These are phyloP conservation scores for Ailurus styani DNA, from an alignment of 2,113 vertebrate genomes.

Conservation along the genomic window DNA sequence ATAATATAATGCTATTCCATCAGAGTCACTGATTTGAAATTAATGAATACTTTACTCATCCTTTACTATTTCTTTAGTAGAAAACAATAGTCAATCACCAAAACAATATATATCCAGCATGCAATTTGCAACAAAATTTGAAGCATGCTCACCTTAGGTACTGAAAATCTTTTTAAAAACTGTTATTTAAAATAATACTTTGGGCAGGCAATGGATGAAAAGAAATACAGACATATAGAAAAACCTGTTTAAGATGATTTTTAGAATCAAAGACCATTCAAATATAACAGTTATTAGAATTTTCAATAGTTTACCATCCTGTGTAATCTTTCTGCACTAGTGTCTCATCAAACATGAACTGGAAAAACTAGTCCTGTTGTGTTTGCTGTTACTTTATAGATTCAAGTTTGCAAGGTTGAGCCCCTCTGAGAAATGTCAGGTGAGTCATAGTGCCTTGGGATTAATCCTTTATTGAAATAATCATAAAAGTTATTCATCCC, in stretches of 20 bases:
- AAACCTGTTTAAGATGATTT: not conserved
- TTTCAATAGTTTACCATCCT: not conserved
- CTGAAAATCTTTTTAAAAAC: not conserved
- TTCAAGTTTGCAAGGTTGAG: not conserved
- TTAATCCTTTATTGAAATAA: not conserved
- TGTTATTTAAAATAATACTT: not conserved
- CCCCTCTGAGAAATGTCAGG: not conserved
- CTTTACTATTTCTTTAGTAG: not conserved
- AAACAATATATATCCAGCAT: not conserved
- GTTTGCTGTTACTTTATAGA: not conserved
- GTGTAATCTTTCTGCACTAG: not conserved
- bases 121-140: not conserved
- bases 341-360: not conserved
- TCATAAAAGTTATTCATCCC: not conserved
- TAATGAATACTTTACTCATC: not conserved
- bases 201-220: not conserved
- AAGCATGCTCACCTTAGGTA: not conserved
- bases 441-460: not conserved
- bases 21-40: not conserved
- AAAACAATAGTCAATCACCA: not conserved
- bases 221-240: not conserved
- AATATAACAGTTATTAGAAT: not conserved
- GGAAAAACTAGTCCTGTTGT: not conserved
- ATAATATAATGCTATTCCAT: not conserved
- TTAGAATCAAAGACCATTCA: not conserved